These are phyloP conservation scores for Nymphicus hollandicus DNA, from an alignment of 2,113 vertebrate genomes.

Conservation along the genomic window DNA sequence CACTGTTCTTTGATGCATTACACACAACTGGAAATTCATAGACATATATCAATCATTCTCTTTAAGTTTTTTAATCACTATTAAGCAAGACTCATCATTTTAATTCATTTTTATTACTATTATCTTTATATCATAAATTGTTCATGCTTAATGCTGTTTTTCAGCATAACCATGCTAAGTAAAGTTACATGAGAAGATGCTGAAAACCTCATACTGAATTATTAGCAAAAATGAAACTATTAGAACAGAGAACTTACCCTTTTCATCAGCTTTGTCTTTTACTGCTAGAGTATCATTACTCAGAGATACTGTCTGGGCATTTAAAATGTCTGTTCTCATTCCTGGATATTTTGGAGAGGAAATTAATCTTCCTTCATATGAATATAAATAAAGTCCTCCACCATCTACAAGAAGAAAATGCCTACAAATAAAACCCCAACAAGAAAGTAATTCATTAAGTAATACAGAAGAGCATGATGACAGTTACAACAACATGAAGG, in stretches of 20 bases:
- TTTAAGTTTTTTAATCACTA: neutral
- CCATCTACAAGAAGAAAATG: constrained; percentile 93
- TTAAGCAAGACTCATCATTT: neutral
- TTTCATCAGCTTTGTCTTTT: constrained; percentile 90
- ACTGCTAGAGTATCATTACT: constrained; percentile 91
- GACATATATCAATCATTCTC: neutral
- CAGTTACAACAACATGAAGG: neutral
- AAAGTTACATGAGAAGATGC: neutral
- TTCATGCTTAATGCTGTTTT: neutral
- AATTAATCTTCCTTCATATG: constrained; percentile 91
- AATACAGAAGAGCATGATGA: neutral
- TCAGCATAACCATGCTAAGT: neutral
- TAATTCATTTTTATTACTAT: neutral
- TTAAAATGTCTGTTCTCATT: constrained; percentile 90
- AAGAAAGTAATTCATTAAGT: neutral
- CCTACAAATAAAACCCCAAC: constrained; percentile 57
- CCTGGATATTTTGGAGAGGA: constrained; percentile 90
- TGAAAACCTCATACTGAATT: neutral
- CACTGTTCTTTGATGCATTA: neutral
- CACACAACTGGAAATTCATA: neutral
- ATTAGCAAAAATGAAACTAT: neutral
- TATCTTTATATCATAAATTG: neutral
- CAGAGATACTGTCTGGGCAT: constrained; percentile 85
- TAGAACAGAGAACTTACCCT: constrained; percentile 73
- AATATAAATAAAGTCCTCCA: constrained; percentile 88